Percentiles rank a stretch among this genome's conserved stretches.
Evolutionary conservation across 2,113 vertebrate genomes (phyloP).

Genomic region (Nyctibius bracteatus): DNA sequence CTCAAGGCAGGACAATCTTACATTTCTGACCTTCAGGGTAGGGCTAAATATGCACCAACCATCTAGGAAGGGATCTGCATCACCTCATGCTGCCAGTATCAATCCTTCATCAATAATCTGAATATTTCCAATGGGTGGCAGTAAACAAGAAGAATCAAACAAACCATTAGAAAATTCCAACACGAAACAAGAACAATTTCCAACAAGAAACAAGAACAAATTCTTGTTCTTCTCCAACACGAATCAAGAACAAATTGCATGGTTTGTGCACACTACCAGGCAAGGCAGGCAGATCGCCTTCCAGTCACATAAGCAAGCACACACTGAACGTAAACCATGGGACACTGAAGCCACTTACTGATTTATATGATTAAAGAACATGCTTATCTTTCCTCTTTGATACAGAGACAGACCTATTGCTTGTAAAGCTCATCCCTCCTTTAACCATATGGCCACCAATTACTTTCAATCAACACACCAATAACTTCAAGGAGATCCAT

Average conservation of each 20-base stretch:
- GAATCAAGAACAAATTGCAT: rapidly evolving
- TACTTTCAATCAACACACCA: neutral
- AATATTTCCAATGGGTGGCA: neutral
- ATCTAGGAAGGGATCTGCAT: neutral
- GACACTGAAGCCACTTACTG: neutral
- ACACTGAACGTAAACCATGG: neutral
- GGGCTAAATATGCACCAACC: rapidly evolving
- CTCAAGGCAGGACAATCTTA: neutral
- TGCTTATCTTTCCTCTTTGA: neutral
- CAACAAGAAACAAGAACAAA: neutral
- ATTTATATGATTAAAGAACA: neutral
- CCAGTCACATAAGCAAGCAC: neutral
- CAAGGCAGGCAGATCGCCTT: neutral
- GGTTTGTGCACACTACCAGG: rapidly evolving
- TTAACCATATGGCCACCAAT: neutral
- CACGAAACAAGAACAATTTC: neutral
- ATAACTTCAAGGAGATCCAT: neutral
- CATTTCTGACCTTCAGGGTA: neutral
- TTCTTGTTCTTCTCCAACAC: too few relatives aligned
- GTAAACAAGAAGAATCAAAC: neutral
- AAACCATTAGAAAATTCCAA: neutral
- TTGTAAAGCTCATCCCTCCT: neutral
- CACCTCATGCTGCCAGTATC: neutral
- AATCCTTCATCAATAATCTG: neutral
- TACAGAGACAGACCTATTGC: neutral